Evolutionary conservation across 1,140 invertebrate species (phyloP).

Genomic region (Conus betulinus): DNA sequence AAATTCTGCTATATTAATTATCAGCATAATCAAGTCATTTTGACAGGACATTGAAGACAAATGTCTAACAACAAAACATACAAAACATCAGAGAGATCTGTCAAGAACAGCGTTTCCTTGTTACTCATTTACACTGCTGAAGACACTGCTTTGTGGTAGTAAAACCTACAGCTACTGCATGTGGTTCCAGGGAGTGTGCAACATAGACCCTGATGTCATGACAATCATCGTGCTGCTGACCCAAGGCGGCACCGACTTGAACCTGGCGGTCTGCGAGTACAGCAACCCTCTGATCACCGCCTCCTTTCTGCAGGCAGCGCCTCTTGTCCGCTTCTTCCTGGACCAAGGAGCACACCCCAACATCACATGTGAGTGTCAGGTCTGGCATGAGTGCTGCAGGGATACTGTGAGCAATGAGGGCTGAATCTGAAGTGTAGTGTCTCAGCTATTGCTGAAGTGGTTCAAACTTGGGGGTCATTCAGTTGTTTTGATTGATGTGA

Average conservation of each 20-base stretch:
- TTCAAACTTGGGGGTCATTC: no score
- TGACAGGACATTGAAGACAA: no score
- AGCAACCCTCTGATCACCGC: slow-evolving; percentile 53
- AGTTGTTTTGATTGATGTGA: no score
- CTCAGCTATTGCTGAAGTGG: no score
- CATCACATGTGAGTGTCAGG: slow-evolving; percentile 39
- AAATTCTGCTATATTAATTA: no score
- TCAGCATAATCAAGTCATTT: no score
- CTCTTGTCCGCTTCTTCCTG: slow-evolving; percentile 49
- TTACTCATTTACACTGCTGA: no score
- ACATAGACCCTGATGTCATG: slow-evolving; percentile 47
- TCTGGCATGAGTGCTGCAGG: no score
- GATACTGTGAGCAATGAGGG: background rate
- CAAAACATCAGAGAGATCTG: no score
- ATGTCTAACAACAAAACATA: no score
- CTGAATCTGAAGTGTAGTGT: background rate
- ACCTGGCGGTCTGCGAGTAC: slow-evolving; percentile 46
- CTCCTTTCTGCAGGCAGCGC: slow-evolving; percentile 30
- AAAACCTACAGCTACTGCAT: background rate
- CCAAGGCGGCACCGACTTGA: slow-evolving; percentile 46
- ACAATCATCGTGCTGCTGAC: slow-evolving; percentile 51
- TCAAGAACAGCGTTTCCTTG: no score
- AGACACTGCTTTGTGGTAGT: no score
- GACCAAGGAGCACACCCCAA: slow-evolving; percentile 51
- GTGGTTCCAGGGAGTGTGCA: background rate